Evolutionary conservation across 2,888 invertebrate genomes (phyloP), one percentile per base, ranked within the genome.

Genomic region (Germaria angustata): DNA sequence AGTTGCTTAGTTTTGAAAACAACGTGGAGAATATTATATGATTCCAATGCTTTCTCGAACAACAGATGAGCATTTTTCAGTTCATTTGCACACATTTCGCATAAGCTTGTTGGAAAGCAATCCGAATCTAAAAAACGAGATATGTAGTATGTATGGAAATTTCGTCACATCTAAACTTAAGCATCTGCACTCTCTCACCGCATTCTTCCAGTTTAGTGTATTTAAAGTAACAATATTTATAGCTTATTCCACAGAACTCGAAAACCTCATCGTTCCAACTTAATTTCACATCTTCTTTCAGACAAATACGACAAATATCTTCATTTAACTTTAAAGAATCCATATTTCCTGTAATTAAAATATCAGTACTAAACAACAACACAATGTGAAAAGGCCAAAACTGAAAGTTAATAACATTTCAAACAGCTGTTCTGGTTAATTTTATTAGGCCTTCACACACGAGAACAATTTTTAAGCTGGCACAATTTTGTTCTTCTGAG

Each of bases 211-310:
- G 8, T 9, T 49, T 32, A 0, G 72, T 73, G 17, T 80, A 80
- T 36, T 68, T 66, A 36, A 61, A 80, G 28, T 80, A 80, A n/a
- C 72, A 73, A 11, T 80, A 34, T 28, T 68, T 72, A 34, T 68
- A 80, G 2, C 51, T 41, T 24, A 61, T 44, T 24, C 20, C 51
- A 53, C 51, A 39, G 5, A 53, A 44, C n/a, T 44, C 28, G 9
- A 32, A 32, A 8, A 72, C 17, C 0, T 44, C 13, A 34, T 68
- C 51, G 44, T 61, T 44, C 79, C 72, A 80, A 13, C 73, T 44
- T 7, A 80, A 17, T 7, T 22, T 11, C 11, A 15, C 24, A 1
- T 34, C 20, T 7, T 28, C 2, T 4, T 61, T 15, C 36, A 80
- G 9, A 44, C 79, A 80, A 57, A 80, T 44, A 2, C 72, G 59